These are phyloP conservation scores for Lampris megalopsis DNA, from an alignment of 2,113 vertebrate genomes.

Conservation along the genomic window DNA sequence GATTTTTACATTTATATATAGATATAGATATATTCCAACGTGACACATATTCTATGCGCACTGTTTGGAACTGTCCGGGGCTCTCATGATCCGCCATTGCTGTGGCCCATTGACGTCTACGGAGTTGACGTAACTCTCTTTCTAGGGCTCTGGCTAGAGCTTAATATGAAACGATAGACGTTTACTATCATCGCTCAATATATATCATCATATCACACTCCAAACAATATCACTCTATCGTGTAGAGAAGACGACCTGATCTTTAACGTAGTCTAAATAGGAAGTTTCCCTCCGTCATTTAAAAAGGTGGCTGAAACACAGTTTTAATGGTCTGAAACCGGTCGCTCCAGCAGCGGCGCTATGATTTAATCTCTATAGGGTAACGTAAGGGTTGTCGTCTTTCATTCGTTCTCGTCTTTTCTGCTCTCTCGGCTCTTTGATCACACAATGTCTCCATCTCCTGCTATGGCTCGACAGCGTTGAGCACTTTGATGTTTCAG, in stretches of 20 bases:
- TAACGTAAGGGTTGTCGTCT: background rate
- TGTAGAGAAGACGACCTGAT: constrained; percentile 23
- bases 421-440: constrained; percentile 49
- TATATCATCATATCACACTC: constrained; percentile 23
- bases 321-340: constrained; percentile 30
- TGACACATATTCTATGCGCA: too few species aligned
- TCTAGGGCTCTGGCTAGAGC: too few species aligned
- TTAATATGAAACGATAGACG: too few species aligned
- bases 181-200: background rate
- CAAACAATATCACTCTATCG: constrained; percentile 5
- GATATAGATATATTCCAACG: too few species aligned
- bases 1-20: too few species aligned
- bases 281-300: constrained; percentile 38
- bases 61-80: too few species aligned
- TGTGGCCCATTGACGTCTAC: too few species aligned
- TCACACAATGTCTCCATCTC: constrained; percentile 58
- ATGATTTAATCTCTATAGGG: constrained; percentile 57
- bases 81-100: too few species aligned
- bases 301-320: constrained; percentile 21
- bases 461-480: constrained; percentile 49
- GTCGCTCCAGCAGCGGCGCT: constrained; percentile 37
- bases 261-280: constrained; percentile 16
- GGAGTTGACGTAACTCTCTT: too few species aligned
- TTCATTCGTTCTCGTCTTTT: constrained; percentile 10
- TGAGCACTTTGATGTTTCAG: constrained; percentile 64